Base-by-base conservation (phyloP, 2,888 invertebrate genomes). In the Spodoptera picta region DNA sequence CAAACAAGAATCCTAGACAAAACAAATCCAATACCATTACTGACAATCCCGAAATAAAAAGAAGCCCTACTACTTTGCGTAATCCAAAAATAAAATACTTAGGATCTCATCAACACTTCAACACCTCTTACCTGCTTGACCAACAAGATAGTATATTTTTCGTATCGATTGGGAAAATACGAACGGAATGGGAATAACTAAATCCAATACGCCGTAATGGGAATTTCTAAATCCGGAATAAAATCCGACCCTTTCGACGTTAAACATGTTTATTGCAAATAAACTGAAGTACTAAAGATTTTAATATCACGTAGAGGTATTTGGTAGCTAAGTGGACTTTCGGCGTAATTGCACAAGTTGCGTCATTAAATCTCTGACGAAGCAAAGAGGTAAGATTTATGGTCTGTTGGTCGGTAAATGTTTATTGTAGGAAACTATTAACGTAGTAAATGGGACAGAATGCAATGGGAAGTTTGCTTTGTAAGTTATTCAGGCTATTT, bases 281-380 rank as follows among this genome's bases (percentile, higher is more conserved):
- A 58, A 68, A 73, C 61, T 43, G 69, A 14, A 58, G 73, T 55
- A 52, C 52, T 72, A 19, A 72, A 19, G 48, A 44, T 55, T 73
- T 73, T 60, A 68, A 73, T 47, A 60, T 36, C 44, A 69, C 54
- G 60, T 68, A 42, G 3, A 51, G 36, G 53, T 60, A 68, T 60
- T 69, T 46, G 53, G 60, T 44, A 50, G 41, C 36, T 12, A 48
- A 61, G 45, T 61, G 42, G 53, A 44, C 44, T 54, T 57, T 41
- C 24, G 1, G 46, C 9, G 23, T 61, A 69, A 70, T 57, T 45
- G 74, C 10, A 7, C 31, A 61, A 69, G 52, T 61, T 70, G n/a
- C 19, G 44, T 69, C 70, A 57, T 74, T 61, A 73, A 70, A 70
- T 70, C 69, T 73, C 24, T 50, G 19, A 51, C 52, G 7, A 23